A percentile compares a stretch with the other conserved stretches of the same genome.
phyloP scores from a whole-genome alignment of 1,140 invertebrate species.

The Drosophila virilis region DNA sequence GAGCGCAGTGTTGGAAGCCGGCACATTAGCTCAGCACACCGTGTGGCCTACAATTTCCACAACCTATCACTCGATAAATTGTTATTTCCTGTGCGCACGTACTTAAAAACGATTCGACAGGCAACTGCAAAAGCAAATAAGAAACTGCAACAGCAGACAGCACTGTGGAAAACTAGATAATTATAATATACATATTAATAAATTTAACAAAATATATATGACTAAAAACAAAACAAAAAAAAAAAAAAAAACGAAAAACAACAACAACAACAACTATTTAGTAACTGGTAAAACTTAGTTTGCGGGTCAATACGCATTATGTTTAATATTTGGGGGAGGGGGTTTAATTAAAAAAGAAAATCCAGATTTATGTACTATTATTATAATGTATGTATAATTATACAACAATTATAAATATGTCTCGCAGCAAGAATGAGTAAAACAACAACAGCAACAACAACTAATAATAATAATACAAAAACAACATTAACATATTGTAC shows the following conservation, averaged over 20 bases:
- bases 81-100: conserved; percentile 79
- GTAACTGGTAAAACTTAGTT: conserved; percentile 29
- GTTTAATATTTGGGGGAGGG: conserved; percentile 33
- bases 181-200: conserved; percentile 66
- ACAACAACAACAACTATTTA: conserved; percentile 26
- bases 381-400: conserved; percentile 58
- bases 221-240: conserved; percentile 23
- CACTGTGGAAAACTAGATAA: conserved; percentile 77
- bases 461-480: conserved; percentile 13
- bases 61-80: conserved; percentile 59
- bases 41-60: conserved; percentile 49
- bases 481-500: conserved; percentile 63
- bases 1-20: conserved; percentile 31
- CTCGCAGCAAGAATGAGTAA: conserved; percentile 44
- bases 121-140: conserved; percentile 27
- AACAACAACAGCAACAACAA: conserved; percentile 16
- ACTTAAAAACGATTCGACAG: conserved; percentile 58
- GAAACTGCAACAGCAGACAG: conserved; percentile 46
- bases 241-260: conserved; percentile 16
- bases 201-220: conserved; percentile 35
- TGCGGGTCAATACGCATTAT: conserved; percentile 21
- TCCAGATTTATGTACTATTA: conserved; percentile 66
- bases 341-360: conserved; percentile 34
- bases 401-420: conserved; percentile 53
- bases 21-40: conserved; percentile 42